These are phyloP conservation scores for Chymomyza caudatula DNA, from an alignment of 2,888 invertebrate genomes.

Conservation along the genomic window DNA sequence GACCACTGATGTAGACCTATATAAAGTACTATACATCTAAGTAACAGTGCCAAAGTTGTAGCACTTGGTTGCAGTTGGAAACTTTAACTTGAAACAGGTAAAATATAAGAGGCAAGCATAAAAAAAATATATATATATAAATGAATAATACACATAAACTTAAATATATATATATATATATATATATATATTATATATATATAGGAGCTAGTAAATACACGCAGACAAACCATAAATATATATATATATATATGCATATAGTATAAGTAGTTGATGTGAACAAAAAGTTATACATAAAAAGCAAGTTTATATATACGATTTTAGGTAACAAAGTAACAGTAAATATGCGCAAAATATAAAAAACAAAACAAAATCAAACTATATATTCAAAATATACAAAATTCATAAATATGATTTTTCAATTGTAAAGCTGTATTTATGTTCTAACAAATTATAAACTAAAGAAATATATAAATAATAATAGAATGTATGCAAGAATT, in stretches of 20 bases:
- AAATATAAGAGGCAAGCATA: not conserved
- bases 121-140: constrained; percentile 4
- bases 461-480: not conserved
- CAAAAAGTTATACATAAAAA: not conserved
- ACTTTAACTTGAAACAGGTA: constrained; percentile 45
- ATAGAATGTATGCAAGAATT: not conserved
- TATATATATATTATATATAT: not conserved
- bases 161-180: constrained; percentile 1
- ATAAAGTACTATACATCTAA: constrained; percentile 46
- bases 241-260: constrained; percentile 3
- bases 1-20: constrained; percentile 23
- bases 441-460: not conserved
- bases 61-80: constrained; percentile 29
- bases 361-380: not conserved
- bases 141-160: not conserved
- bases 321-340: constrained; percentile 5
- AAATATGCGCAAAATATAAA: constrained; percentile 11
- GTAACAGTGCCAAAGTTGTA: constrained; percentile 45
- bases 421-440: not conserved
- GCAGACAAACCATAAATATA: not conserved
- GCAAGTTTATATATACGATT: constrained; percentile 10
- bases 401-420: not conserved
- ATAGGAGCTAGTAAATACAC: not conserved
- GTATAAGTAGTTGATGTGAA: constrained; percentile 1
- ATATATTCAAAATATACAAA: not conserved